These are phyloP conservation scores for Pangasius krempfi DNA, from an alignment of 2,797 vertebrate species.

Conservation along the genomic window DNA sequence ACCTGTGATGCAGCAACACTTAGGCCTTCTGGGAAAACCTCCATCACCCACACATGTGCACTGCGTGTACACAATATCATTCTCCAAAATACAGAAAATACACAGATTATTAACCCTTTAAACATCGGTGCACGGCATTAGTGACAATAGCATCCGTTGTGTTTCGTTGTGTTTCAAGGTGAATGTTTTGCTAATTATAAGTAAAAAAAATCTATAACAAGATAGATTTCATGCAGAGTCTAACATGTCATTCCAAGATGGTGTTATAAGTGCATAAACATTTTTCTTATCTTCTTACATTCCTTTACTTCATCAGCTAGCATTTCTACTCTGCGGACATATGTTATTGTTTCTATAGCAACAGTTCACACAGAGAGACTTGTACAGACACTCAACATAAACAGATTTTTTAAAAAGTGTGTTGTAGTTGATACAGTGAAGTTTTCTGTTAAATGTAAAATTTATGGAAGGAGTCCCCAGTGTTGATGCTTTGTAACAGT, in stretches of 20 bases:
- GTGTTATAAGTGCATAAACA: no score
- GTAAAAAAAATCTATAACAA: not conserved
- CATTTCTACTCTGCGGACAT: no score
- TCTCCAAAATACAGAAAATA: no score
- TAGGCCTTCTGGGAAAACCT: not conserved
- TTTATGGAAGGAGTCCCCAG: not conserved
- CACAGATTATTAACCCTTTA: not conserved
- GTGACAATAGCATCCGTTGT: not conserved
- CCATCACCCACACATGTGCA: not conserved
- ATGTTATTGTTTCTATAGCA: no score
- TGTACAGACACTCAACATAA: no score
- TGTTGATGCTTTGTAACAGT: not conserved
- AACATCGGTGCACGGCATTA: no score
- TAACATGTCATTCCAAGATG: not conserved
- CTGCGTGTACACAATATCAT: not conserved
- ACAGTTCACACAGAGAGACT: no score
- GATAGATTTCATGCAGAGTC: not conserved
- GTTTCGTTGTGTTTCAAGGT: not conserved
- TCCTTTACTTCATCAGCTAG: not conserved
- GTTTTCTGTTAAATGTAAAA: not conserved
- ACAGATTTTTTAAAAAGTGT: no score
- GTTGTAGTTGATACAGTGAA: not conserved
- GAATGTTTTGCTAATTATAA: not conserved
- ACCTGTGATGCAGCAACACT: not conserved
- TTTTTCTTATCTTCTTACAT: not conserved